Base-by-base conservation (phyloP, 2,888 invertebrate species). In the Eilema sororculum region DNA sequence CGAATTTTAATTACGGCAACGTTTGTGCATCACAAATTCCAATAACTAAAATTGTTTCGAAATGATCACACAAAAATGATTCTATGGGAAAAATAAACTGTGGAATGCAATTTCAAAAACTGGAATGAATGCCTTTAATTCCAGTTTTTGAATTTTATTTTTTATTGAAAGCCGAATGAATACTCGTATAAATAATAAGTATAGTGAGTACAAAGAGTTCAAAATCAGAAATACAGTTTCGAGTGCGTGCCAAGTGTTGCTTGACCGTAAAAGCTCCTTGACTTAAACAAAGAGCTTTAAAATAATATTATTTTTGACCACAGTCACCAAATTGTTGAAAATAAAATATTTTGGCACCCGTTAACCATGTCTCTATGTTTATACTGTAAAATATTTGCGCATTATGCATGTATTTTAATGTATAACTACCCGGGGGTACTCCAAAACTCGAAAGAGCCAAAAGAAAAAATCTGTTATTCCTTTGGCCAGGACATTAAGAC, bases 191-290 rank as follows among this genome's bases (percentile, higher is more conserved):
- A n/a, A n/a, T n/a, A n/a, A n/a, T n/a, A n/a, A n/a, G n/a, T n/a
- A n/a, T n/a, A n/a, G n/a, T n/a, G n/a, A n/a, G n/a, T n/a, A 16
- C 20, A 46, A 46, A 20, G 6, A 20, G 5, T n/a, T 52, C 20
- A n/a, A 52, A 52, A 3, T n/a, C 2, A 52, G 52, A n/a, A 52
- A 52, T 52, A 52, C n/a, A 52, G 0, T 37, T 46, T 52, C 52
- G 46, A n/a, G 46, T 46, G 46, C 46, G 46, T 46, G 52, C n/a
- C 52, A 52, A 52, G 52, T 52, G 52, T 52, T 52, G 9, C 52
- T 52, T 52, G 52, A 52, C 52, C 52, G 52, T 52, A 52, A 52
- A 52, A 52, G 52, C 20, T 52, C 52, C 52, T 52, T 52, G 52
- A 52, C 52, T n/a, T n/a, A 52, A n/a, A 52, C 6, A 46, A 46